Conservation (phyloP, 2,113 vertebrate genomes). For the Dolichotis patagonum region DNA sequence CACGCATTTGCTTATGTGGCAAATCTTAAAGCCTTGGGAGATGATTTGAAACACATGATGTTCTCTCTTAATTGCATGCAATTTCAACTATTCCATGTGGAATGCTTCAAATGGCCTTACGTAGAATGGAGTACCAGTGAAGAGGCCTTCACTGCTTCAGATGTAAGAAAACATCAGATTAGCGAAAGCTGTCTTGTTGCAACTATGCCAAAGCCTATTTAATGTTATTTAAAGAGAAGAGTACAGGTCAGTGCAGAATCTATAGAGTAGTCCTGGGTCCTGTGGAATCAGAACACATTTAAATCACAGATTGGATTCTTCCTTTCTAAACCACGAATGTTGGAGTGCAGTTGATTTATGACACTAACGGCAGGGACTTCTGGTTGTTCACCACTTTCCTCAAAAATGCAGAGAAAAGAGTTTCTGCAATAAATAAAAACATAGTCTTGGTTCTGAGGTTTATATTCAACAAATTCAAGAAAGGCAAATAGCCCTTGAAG, state of each 20-base stretch:
- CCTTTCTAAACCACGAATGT: background rate
- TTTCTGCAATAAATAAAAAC: background rate
- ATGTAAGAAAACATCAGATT: conserved; percentile 80
- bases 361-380: background rate
- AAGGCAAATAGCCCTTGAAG: conserved; percentile 1
- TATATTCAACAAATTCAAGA: conserved; percentile 6
- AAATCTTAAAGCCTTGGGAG: conserved; percentile 49
- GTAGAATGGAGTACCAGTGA: conserved; percentile 70
- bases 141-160: conserved; percentile 70
- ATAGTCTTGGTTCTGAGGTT: background rate
- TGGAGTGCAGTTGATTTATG: background rate
- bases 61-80: conserved; percentile 74
- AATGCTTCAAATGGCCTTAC: conserved; percentile 73
- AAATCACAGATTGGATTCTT: background rate
- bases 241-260: background rate
- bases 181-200: conserved; percentile 64
- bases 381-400: background rate
- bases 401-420: background rate
- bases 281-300: background rate
- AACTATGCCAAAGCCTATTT: background rate
- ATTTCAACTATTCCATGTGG: conserved; percentile 71
- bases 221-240: conserved; percentile 44
- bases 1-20: conserved; percentile 59
- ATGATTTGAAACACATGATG: conserved; percentile 61
- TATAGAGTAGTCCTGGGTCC: background rate